phyloP scores from a whole-genome alignment of 2,113 vertebrate genomes.

The Macrotis lagotis region DNA sequence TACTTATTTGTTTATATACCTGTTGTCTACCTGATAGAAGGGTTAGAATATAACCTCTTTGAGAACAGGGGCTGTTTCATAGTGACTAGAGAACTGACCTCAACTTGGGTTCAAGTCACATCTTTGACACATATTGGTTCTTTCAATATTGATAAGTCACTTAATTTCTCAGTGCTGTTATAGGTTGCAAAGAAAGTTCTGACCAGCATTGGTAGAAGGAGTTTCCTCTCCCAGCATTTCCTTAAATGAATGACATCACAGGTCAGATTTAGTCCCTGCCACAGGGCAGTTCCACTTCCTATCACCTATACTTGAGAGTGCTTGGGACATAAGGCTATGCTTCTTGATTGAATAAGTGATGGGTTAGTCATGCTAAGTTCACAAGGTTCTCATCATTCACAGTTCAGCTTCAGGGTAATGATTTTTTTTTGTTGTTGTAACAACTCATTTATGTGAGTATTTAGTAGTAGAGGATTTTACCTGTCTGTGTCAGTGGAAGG shows the following conservation, averaged over 20 bases:
- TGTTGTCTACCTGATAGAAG: not conserved
- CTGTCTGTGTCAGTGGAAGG: not conserved
- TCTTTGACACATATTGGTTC: not conserved
- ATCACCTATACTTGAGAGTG: not conserved
- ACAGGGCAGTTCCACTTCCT: too few relatives aligned
- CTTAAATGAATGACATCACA: not conserved
- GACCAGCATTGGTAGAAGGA: not conserved
- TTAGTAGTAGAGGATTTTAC: not conserved
- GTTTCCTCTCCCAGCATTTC: not conserved
- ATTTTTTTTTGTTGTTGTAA: not conserved
- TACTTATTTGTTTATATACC: not conserved
- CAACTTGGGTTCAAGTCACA: not conserved
- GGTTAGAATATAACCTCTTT: not conserved
- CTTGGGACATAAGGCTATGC: not conserved
- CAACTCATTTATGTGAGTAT: not conserved
- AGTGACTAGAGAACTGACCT: not conserved
- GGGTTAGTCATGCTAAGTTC: not conserved
- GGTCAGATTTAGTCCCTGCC: too few relatives aligned
- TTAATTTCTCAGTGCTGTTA: not conserved
- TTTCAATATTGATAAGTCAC: not conserved
- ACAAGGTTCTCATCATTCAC: not conserved
- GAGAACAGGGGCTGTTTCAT: not conserved
- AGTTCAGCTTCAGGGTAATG: not conserved
- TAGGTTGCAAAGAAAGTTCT: not conserved
- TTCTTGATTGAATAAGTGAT: not conserved